A percentile compares a stretch with the other conserved stretches of the same genome.
These are phyloP conservation scores for Melanotaenia maccullochi DNA, from an alignment of 2,797 vertebrate species.

Conservation along the genomic window DNA sequence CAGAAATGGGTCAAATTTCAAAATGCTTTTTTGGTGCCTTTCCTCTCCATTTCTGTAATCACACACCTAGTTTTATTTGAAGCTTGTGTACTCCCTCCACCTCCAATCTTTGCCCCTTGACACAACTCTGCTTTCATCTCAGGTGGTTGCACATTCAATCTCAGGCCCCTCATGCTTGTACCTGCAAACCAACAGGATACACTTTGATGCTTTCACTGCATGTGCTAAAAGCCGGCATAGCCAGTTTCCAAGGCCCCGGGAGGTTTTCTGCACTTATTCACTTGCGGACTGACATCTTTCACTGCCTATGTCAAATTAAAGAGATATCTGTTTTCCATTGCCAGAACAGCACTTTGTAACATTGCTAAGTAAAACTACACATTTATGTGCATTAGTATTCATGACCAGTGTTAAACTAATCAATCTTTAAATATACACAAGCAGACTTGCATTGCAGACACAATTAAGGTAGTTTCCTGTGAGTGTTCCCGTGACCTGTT, in stretches of 20 bases:
- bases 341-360: not conserved
- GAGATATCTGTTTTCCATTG: not conserved
- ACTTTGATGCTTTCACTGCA: conserved; percentile 34
- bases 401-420: conserved; percentile 6
- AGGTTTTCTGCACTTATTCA: conserved; percentile 11
- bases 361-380: not conserved
- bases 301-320: conserved; percentile 12
- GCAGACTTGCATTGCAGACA: not conserved
- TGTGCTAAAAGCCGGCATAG: conserved; percentile 22
- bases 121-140: conserved; percentile 43
- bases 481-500: conserved; percentile 18
- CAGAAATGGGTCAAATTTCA: conserved; percentile 38
- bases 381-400: conserved; percentile 1
- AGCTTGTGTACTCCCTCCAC: conserved; percentile 34
- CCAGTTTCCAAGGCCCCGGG: conserved; percentile 14
- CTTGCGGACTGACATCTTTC: conserved; percentile 20
- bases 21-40: not conserved
- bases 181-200: conserved; percentile 14
- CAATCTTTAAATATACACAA: not conserved
- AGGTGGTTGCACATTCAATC: conserved; percentile 46
- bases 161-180: conserved; percentile 16
- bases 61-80: conserved; percentile 21
- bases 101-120: conserved; percentile 22
- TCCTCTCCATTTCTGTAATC: conserved; percentile 14
- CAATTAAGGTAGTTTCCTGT: not conserved